Evolutionary conservation across 1,140 invertebrate species (phyloP).

Genomic region (Gerris buenoi): DNA sequence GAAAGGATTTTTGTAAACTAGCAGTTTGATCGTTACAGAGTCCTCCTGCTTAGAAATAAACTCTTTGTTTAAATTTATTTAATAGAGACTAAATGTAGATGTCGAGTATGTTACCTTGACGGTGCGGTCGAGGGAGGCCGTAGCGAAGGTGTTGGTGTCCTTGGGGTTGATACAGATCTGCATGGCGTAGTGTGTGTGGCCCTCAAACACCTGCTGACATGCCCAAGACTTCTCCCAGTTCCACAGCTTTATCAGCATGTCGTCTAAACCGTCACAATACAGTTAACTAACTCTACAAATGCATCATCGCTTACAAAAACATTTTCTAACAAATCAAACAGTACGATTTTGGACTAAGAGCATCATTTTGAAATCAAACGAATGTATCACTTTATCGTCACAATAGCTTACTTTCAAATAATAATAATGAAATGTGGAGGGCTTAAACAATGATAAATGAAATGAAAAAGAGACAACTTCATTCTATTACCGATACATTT

Average conservation of each 20-base stretch:
- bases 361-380: background rate
- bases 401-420: no score
- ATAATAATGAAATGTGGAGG: no score
- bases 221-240: conserved; percentile 99
- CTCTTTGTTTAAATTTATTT: no score
- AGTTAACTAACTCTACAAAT: conserved; percentile 9
- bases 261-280: conserved; percentile 76
- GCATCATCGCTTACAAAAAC: no score
- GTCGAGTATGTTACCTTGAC: conserved; percentile 54
- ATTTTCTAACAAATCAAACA: conserved; percentile 14
- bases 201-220: conserved; percentile 93
- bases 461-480: no score
- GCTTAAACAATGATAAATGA: no score
- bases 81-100: background rate
- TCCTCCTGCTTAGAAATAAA: no score
- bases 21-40: no score
- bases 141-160: conserved; percentile 99
- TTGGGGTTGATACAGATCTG: conserved; percentile 99
- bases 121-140: conserved; percentile 90
- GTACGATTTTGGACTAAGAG: conserved; percentile 10
- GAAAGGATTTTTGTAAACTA: no score
- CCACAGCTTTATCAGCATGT: conserved; percentile 98
- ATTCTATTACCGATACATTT: no score
- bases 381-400: background rate
- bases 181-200: conserved; percentile 99